These are phyloP conservation scores for Aricia agestis DNA, from an alignment of 1,140 invertebrate genomes.

Conservation along the genomic window DNA sequence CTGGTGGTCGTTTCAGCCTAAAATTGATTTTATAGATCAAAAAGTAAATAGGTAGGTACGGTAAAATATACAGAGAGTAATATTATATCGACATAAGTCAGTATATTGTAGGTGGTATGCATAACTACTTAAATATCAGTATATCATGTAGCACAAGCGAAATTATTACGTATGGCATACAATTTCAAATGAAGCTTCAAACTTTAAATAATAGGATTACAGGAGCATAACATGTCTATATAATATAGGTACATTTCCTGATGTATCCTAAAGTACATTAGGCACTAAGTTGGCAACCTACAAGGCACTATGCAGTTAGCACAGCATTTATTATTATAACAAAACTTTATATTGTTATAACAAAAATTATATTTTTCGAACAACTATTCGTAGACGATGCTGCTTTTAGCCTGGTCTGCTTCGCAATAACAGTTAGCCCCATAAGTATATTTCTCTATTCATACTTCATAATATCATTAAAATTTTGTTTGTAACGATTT, in stretches of 20 bases:
- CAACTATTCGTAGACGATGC: slow-evolving; percentile 29
- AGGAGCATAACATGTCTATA: slow-evolving; percentile 45
- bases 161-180: not conserved
- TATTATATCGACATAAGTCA: not conserved
- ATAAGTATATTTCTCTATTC: slow-evolving; percentile 37
- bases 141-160: slow-evolving; percentile 12
- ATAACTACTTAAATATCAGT: slow-evolving; percentile 8
- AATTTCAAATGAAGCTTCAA: slow-evolving; percentile 18
- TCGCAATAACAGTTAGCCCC: slow-evolving; percentile 33
- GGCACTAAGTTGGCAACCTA: slow-evolving; percentile 77
- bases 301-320: slow-evolving; percentile 77
- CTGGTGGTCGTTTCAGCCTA: slow-evolving; percentile 63
- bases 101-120: slow-evolving; percentile 5
- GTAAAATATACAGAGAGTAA: slow-evolving; percentile 30
- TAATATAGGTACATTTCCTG: slow-evolving; percentile 42
- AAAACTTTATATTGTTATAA: slow-evolving; percentile 41
- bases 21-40: slow-evolving; percentile 31
- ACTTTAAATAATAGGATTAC: slow-evolving; percentile 44
- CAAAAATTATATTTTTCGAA: slow-evolving; percentile 38
- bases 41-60: slow-evolving; percentile 15
- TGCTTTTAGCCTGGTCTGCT: slow-evolving; percentile 35
- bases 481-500: slow-evolving; percentile 38
- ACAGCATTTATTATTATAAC: slow-evolving; percentile 64
- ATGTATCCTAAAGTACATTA: slow-evolving; percentile 72
- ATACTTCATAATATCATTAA: slow-evolving; percentile 31